These are phyloP conservation scores for Dendrolimus punctatus DNA, from an alignment of 1,140 invertebrate species.

Conservation along the genomic window DNA sequence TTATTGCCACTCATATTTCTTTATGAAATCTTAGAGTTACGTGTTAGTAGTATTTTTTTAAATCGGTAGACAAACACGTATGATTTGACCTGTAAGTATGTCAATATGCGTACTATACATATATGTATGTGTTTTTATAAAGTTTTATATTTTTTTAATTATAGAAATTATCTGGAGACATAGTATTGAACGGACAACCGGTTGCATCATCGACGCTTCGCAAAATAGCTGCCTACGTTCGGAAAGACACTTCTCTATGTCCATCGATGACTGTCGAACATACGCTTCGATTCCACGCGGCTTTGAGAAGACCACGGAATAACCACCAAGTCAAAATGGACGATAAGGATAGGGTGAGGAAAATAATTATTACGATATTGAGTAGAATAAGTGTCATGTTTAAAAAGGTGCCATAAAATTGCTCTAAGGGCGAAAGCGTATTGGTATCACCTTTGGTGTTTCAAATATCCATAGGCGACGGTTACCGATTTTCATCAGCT, in stretches of 20 bases:
- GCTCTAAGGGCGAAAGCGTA: too few species aligned
- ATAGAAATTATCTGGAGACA: conserved; percentile 79
- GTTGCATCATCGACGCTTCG: conserved; percentile 80
- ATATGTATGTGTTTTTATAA: background rate
- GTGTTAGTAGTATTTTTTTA: too few species aligned
- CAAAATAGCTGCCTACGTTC: conserved; percentile 77
- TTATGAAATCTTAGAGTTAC: too few species aligned
- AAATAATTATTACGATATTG: background rate
- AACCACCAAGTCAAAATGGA: conserved; percentile 76
- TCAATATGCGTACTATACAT: too few species aligned
- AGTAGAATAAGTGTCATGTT: too few species aligned
- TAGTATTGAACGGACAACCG: conserved; percentile 89
- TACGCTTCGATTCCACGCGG: conserved; percentile 85
- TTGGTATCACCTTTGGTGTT: too few species aligned
- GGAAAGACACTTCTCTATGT: conserved; percentile 72
- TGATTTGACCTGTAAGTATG: too few species aligned
- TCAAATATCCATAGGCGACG: too few species aligned
- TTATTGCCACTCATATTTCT: background rate
- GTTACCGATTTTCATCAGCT: too few species aligned
- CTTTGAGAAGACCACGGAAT: conserved; percentile 76
- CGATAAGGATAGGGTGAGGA: conserved; percentile 72
- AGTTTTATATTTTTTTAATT: background rate
- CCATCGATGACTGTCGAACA: conserved; percentile 87
- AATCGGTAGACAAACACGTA: too few species aligned
- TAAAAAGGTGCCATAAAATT: too few species aligned